phyloP scores from a whole-genome alignment of 2,113 vertebrate genomes.

The Syngnathoides biaculeatus region DNA sequence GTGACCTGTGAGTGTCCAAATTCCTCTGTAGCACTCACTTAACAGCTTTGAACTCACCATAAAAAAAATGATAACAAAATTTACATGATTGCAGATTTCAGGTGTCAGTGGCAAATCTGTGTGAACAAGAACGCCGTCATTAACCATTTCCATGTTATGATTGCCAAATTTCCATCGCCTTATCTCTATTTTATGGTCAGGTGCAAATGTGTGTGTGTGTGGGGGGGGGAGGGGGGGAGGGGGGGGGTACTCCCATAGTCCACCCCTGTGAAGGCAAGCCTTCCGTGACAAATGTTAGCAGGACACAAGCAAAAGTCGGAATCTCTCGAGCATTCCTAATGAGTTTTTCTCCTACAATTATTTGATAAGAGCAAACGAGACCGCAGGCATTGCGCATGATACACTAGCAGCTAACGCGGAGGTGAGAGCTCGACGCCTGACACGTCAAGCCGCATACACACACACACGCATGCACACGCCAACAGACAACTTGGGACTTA shows the following conservation, averaged over 20 bases:
- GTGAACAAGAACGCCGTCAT: slow-evolving; percentile 7
- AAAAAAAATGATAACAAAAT: neutral
- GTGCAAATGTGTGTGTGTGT: too few species aligned
- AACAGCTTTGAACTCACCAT: neutral
- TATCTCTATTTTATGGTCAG: slow-evolving; percentile 52
- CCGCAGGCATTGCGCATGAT: slow-evolving; percentile 73
- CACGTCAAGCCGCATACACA: slow-evolving; percentile 30
- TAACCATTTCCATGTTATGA: slow-evolving; percentile 45
- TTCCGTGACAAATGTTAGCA: slow-evolving; percentile 71
- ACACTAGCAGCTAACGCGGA: slow-evolving; percentile 63
- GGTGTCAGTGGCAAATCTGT: neutral
- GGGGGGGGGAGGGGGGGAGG: too few species aligned
- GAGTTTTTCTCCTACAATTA: slow-evolving; percentile 81
- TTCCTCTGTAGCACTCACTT: neutral
- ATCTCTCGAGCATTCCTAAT: slow-evolving; percentile 83
- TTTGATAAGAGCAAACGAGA: slow-evolving; percentile 80
- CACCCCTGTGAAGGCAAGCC: slow-evolving; percentile 52
- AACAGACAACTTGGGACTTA: slow-evolving; percentile 42
- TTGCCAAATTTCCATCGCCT: slow-evolving; percentile 41
- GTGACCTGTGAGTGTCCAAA: too few species aligned
- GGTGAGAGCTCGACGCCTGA: slow-evolving; percentile 63
- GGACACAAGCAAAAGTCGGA: slow-evolving; percentile 69
- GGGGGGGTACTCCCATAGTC: slow-evolving; percentile 64
- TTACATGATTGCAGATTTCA: neutral
- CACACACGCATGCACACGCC: slow-evolving; percentile 16